phyloP scores from a whole-genome alignment of 2,888 invertebrate species.

The Mythimna pallens region DNA sequence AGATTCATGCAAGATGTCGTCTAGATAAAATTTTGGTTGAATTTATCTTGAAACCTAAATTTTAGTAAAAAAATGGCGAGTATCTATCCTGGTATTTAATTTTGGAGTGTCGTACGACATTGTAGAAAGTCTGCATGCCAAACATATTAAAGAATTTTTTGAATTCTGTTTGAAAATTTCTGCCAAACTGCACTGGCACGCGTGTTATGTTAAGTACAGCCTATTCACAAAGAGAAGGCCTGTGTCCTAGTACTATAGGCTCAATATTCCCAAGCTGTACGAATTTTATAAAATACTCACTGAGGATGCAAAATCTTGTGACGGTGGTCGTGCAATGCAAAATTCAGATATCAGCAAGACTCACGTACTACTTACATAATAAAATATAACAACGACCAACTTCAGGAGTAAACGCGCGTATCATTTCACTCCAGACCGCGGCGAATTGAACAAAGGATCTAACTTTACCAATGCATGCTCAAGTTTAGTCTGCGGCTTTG shows the following conservation, averaged over 20 bases:
- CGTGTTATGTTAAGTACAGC: not conserved
- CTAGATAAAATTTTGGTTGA: not conserved
- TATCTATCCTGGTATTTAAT: not conserved
- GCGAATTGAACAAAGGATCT: slow-evolving; percentile 52
- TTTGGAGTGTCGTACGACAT: not conserved
- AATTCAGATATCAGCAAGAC: slow-evolving; percentile 8
- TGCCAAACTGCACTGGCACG: not conserved
- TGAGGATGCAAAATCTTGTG: not conserved
- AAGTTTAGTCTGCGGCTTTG: slow-evolving; percentile 36
- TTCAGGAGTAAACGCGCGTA: slow-evolving; percentile 51
- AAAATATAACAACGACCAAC: slow-evolving; percentile 43
- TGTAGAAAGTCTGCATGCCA: not conserved
- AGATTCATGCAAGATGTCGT: not conserved
- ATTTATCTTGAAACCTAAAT: not conserved
- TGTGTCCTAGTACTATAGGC: not conserved
- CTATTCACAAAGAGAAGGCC: not conserved
- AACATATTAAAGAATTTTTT: not conserved
- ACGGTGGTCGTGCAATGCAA: not conserved
- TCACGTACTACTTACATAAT: slow-evolving; percentile 8
- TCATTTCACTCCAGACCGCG: slow-evolving; percentile 49
- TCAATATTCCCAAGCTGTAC: not conserved
- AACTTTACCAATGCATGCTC: slow-evolving; percentile 53
- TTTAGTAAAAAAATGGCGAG: not conserved
- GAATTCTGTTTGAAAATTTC: not conserved
- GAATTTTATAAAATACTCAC: not conserved